Evolutionary conservation across 2,797 vertebrate genomes (phyloP).

Genomic region (Sebastes goodei): DNA sequence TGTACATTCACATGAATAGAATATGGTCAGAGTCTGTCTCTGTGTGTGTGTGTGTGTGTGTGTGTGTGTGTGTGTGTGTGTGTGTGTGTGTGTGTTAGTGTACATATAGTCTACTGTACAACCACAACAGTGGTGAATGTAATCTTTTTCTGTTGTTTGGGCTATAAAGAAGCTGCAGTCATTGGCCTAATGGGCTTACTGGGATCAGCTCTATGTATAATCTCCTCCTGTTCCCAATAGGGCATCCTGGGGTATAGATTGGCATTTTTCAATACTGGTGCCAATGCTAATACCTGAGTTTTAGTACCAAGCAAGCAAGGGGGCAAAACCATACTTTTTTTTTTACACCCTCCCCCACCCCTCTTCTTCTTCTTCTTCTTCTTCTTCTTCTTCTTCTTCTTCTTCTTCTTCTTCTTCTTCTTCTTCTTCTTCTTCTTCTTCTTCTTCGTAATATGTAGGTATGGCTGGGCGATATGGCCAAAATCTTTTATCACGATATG

Average conservation of each 20-base stretch:
- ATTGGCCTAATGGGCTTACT: constrained; percentile 66
- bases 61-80: neutral
- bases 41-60: too few species aligned
- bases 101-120: neutral
- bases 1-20: neutral
- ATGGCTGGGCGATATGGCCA: too few species aligned
- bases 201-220: constrained; percentile 62
- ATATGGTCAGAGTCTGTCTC: neutral
- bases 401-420: too few species aligned
- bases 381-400: too few species aligned
- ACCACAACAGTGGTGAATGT: neutral
- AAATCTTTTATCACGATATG: too few species aligned
- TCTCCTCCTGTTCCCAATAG: constrained; percentile 52
- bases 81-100: neutral
- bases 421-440: too few species aligned
- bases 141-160: constrained; percentile 26
- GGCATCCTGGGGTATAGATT: constrained; percentile 12
- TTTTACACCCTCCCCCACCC: too few species aligned
- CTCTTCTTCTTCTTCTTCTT: too few species aligned
- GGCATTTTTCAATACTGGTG: constrained; percentile 20
- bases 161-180: constrained; percentile 37
- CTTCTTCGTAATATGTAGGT: too few species aligned
- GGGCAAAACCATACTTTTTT: neutral
- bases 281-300: neutral
- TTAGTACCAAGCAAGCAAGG: neutral